Conservation (phyloP, 1,140 invertebrate species). For the Mamestra configurata region DNA sequence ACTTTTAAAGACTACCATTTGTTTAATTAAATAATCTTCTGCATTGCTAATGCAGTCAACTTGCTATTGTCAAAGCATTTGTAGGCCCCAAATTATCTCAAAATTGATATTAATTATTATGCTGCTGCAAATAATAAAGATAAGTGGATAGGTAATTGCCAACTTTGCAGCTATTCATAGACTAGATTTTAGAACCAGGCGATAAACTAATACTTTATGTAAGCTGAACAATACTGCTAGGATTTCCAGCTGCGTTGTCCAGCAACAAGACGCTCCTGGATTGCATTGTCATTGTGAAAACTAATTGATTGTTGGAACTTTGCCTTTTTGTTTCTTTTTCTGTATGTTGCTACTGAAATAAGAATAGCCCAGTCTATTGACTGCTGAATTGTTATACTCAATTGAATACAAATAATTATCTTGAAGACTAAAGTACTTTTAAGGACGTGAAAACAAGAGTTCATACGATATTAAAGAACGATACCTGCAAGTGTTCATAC, state of each 20-base stretch:
- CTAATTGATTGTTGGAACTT: conserved; percentile 25
- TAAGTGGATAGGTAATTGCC: no score
- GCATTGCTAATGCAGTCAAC: background rate
- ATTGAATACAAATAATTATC: no score
- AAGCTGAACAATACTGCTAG: background rate
- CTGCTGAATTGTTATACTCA: no score
- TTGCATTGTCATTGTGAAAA: conserved; percentile 3
- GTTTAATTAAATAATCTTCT: no score
- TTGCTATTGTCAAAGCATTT: background rate
- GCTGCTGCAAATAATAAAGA: background rate
- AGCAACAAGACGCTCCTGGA: background rate
- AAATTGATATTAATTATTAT: background rate
- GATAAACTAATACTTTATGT: conserved; percentile 8
- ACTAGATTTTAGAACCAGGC: background rate
- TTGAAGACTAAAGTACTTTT: no score
- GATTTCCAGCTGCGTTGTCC: background rate
- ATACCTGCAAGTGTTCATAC: no score
- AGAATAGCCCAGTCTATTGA: no score
- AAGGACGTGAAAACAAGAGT: no score
- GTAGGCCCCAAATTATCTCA: background rate
- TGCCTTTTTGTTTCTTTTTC: background rate
- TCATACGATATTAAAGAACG: no score
- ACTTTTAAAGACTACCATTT: background rate
- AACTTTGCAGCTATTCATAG: background rate
- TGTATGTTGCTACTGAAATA: no score